Evolutionary conservation across 2,113 vertebrate species (phyloP), one percentile per base, ranked within the genome.

Genomic region (Notothenia rossii): DNA sequence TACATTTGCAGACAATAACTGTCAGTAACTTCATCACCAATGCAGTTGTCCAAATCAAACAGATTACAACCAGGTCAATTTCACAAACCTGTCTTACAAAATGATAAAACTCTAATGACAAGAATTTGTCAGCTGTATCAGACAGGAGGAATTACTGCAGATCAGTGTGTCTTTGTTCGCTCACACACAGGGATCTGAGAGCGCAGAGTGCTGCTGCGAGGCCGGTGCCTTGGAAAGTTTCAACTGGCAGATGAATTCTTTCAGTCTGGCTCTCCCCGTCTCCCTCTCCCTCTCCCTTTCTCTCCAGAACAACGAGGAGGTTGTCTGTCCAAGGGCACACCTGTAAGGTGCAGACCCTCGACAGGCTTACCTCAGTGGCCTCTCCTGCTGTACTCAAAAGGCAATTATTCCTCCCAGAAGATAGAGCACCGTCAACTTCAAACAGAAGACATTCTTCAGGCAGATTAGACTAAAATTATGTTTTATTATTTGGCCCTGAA

Each of bases 381-480:
- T 94, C 95, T 89, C 50, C 88, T 87, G 92, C 94, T 94, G 93
- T 79, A 95, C 94, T 96, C 96, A 96, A 94, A 94, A 95, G 92
- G 94, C 96, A 97, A 97, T 98, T 97, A 97, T 96, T 96, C 95
- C 94, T 90, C 90, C 90, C 88, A 86, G 95, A 93, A 95, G 96
- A 97, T 95, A 94, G 95, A 95, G 93, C 95, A 95, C 95, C 95
- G 96, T 97, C 96, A 94, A 96, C 96, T 98, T 98, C 97, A 98
- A 99, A 98, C 94, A 87, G 55, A 18, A 91, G 86, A 95, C 96
- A 98, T 98, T 98, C 97, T 97, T 97, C 66, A 76, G 93, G 95
- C 96, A 98, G 97, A 99, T 99, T 98, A 99, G 95, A 86, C 94
- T 94, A 94, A 98, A 98, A 99, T 99, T 97, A 97, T 96, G 94